Conservation (phyloP, 1,140 invertebrate species). For the Eubasilissa regina region DNA sequence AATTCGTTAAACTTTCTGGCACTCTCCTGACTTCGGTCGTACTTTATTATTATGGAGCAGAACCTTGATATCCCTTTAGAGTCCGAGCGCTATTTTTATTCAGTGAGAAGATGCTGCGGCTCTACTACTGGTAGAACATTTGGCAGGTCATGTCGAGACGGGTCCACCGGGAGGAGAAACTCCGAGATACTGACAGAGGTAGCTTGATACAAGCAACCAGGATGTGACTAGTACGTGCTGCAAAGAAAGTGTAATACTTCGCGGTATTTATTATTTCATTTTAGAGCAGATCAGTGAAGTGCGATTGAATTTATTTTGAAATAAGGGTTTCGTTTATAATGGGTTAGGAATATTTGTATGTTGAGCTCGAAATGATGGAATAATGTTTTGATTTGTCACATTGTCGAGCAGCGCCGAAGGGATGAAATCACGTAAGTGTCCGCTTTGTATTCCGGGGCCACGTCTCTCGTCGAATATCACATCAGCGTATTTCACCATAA, state of each 20-base stretch:
- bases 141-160: conserved; percentile 39
- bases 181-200: conserved; percentile 41
- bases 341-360: too few relatives aligned
- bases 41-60: too few relatives aligned
- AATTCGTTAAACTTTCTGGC: too few relatives aligned
- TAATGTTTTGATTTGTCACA: too few relatives aligned
- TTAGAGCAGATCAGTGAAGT: background rate
- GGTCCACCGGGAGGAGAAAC: conserved; percentile 31
- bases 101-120: conserved; percentile 21
- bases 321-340: too few relatives aligned
- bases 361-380: too few relatives aligned
- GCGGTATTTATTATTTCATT: conserved; percentile 4
- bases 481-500: conserved; percentile 37
- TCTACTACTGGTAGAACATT: conserved; percentile 31
- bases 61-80: conserved; percentile 11
- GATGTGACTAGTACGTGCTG: conserved; percentile 22
- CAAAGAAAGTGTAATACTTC: background rate
- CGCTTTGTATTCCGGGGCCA: conserved; percentile 28
- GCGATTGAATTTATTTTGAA: too few relatives aligned
- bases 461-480: conserved; percentile 37
- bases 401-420: too few relatives aligned
- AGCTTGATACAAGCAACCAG: conserved; percentile 20
- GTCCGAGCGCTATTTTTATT: conserved; percentile 22
- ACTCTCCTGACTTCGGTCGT: too few relatives aligned
- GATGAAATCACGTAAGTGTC: background rate